Evolutionary conservation across 2,113 vertebrate genomes (phyloP).

Genomic region (Ptilonorhynchus violaceus): DNA sequence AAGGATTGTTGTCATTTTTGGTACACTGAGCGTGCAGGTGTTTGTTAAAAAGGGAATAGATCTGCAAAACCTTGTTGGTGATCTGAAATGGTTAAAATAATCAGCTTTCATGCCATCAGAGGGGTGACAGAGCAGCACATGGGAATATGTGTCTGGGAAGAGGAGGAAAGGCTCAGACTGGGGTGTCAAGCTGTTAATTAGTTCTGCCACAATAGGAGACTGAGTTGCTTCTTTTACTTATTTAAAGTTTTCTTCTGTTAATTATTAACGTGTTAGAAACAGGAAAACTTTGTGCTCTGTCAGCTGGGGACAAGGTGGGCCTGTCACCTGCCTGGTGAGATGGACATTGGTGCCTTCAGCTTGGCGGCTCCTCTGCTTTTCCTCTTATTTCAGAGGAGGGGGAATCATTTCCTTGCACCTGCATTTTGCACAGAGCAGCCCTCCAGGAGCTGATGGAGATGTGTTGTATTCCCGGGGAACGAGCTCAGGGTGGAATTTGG

Average conservation of each 20-base stretch:
- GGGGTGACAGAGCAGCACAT: not conserved
- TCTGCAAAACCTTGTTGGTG: not conserved
- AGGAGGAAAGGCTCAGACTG: not conserved
- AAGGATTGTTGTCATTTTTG: not conserved
- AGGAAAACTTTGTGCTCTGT: not conserved
- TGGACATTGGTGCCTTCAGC: not conserved
- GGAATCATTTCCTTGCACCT: not conserved
- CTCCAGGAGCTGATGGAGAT: not conserved
- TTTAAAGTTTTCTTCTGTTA: not conserved
- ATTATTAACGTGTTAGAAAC: not conserved
- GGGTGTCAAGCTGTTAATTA: not conserved
- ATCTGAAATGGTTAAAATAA: not conserved
- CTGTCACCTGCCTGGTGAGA: not conserved
- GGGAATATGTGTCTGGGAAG: not conserved
- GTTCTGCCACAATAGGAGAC: not conserved
- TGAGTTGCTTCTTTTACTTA: not conserved
- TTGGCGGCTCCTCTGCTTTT: not conserved
- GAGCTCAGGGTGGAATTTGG: not conserved
- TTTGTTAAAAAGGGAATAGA: not conserved
- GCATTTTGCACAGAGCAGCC: not conserved
- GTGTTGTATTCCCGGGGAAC: not conserved
- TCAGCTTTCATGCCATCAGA: not conserved
- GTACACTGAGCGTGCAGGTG: not conserved
- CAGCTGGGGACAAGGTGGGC: not conserved
- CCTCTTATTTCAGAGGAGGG: not conserved